These are phyloP conservation scores for Lineus longissimus DNA, from an alignment of 1,140 invertebrate genomes.

Conservation along the genomic window DNA sequence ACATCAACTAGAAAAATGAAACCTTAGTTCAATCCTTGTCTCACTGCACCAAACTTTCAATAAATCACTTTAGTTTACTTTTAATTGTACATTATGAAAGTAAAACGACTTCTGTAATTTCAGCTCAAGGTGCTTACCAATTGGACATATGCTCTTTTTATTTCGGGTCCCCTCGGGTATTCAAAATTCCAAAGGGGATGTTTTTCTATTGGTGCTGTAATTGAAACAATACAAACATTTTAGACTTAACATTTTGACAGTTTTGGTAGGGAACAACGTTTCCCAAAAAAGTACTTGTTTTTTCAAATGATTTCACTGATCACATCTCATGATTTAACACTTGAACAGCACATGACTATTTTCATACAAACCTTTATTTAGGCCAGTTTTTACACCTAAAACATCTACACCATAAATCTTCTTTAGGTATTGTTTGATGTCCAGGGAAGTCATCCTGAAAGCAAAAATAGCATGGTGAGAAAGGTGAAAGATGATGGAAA, in stretches of 20 bases:
- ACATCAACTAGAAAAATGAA: too few species aligned
- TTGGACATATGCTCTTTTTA: constrained; percentile 74
- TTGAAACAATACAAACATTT: constrained; percentile 10
- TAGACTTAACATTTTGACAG: background rate
- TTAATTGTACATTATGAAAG: too few species aligned
- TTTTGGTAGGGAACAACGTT: constrained; percentile 5
- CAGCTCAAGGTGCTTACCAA: constrained; percentile 74
- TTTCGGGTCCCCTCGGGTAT: constrained; percentile 78
- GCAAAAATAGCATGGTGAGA: constrained; percentile 3
- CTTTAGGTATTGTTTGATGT: constrained; percentile 88
- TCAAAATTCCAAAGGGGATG: constrained; percentile 55
- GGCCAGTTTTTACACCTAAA: constrained; percentile 61
- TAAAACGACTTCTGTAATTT: too few species aligned
- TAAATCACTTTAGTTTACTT: too few species aligned
- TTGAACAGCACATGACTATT: constrained; percentile 31
- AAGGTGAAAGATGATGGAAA: background rate
- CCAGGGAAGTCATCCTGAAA: constrained; percentile 72
- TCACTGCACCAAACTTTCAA: too few species aligned
- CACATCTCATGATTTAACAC: constrained; percentile 24
- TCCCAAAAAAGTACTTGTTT: background rate
- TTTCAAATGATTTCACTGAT: background rate
- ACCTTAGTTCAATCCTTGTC: too few species aligned
- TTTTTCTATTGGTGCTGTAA: constrained; percentile 43
- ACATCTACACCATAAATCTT: constrained; percentile 88
- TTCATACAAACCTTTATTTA: constrained; percentile 32